Base-by-base conservation (phyloP, 2,888 invertebrate genomes). In the Watsonalla cultraria region DNA sequence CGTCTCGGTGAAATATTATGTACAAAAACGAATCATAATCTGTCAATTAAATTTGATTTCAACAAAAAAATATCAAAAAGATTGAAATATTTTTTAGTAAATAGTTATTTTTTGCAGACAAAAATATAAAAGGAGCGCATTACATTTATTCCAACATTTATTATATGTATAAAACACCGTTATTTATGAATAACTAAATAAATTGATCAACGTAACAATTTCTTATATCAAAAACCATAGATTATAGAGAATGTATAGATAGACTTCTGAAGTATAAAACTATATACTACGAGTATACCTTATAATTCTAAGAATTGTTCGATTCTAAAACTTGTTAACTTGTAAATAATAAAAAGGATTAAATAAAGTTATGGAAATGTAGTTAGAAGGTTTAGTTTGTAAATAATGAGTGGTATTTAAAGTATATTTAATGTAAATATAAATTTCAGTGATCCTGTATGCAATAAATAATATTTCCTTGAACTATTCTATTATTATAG, bases 391-490 rank as follows among this genome's bases (percentile, higher is more conserved):
- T 66, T 82, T 70, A 65, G 71, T 73, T 62, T 90, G 90, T 90
- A 90, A 82, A 90, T 90, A 88, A 80, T 86, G 82, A 78, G 77
- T 87, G 89, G 90, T 88, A 84, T 78, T 77, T 76, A 81, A 78
- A 75, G 42, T 11, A 42, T 42, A 79, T 79, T 84, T 80, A 80
- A 72, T 89, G 89, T 89, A 89, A 72, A 77, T 86, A 90, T 80
- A 82, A 66, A 81, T 84, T 89, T 89, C 83, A 78, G 82, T 87
- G 86, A 86, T 87, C 80, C 84, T 79, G 82, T 88, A 89, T 74
- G 89, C 89, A 89, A 88, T 89, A 89, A 89, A 89, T 78, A 74
- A 76, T 37, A 86, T 74, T 88, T 86, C 87, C 84, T 84, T 85
- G 86, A 76, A 56, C 46, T 24, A 24, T 55, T 50, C 55, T 55